A percentile compares a stretch with the other conserved stretches of the same genome.
phyloP scores from a whole-genome alignment of 53 echinoderm and acorn worm species.

The Paelopatides confundens region DNA sequence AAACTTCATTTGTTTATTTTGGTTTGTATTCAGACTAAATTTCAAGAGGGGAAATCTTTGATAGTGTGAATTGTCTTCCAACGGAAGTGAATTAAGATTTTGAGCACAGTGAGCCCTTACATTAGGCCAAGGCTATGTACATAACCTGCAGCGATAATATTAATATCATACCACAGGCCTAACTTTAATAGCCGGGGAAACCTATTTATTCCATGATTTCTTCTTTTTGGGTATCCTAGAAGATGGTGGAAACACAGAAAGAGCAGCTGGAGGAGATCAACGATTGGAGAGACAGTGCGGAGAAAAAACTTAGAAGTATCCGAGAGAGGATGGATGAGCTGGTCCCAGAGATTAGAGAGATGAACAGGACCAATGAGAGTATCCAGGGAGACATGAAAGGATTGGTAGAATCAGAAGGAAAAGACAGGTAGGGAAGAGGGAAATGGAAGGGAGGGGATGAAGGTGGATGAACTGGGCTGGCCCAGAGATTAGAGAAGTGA shows the following conservation, averaged over 20 bases:
- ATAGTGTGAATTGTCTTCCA: no score
- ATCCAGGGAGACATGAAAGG: conserved; percentile 93
- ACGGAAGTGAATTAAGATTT: no score
- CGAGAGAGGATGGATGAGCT: conserved; percentile 98
- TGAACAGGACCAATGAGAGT: conserved; percentile 91
- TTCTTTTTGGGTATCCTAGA: conserved; percentile 56
- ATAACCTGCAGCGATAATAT: no score
- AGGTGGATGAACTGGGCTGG: no score
- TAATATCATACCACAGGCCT: no score
- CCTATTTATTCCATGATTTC: not conserved
- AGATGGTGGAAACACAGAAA: conserved; percentile 66
- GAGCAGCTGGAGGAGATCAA: conserved; percentile 79
- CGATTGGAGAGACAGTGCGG: conserved; percentile 93
- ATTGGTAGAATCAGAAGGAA: conserved; percentile 82
- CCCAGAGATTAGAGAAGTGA: no score
- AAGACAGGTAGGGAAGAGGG: conserved; percentile 81
- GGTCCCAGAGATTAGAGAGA: conserved; percentile 91
- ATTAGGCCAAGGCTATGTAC: no score
- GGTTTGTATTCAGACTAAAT: no score
- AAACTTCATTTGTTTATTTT: no score
- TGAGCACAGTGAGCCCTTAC: no score
- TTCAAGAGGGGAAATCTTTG: no score
- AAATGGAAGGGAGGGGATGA: not conserved
- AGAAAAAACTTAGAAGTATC: conserved; percentile 84
- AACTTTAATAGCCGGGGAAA: no score